These are phyloP conservation scores for Phoronis australis DNA, from an alignment of 2,888 invertebrate genomes.

Conservation along the genomic window DNA sequence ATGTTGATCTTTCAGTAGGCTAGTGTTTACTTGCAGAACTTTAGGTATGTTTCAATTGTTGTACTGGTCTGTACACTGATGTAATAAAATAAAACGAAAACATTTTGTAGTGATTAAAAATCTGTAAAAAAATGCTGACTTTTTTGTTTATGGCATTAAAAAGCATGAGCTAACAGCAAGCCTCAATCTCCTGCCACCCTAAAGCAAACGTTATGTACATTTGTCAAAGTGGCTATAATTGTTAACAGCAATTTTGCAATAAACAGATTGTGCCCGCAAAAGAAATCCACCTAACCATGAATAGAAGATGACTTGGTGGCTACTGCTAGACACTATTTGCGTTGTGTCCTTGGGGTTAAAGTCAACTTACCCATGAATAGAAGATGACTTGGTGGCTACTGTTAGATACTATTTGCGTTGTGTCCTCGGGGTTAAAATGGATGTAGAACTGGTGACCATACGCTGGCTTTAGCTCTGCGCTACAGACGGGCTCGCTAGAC, in stretches of 20 bases:
- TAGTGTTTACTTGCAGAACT: too few relatives aligned
- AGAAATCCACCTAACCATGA: constrained; percentile 43
- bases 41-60: too few relatives aligned
- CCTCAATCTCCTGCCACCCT: too few relatives aligned
- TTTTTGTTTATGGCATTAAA: not conserved
- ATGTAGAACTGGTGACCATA: constrained; percentile 46
- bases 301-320: constrained; percentile 50
- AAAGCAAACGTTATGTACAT: too few relatives aligned
- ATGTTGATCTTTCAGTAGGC: too few relatives aligned
- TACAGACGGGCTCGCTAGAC: constrained; percentile 49
- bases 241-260: too few relatives aligned
- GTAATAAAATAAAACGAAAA: too few relatives aligned
- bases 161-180: not conserved
- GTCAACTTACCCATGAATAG: constrained; percentile 44
- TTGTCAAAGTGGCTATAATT: too few relatives aligned
- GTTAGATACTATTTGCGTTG: constrained; percentile 48
- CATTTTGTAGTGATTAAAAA: not conserved
- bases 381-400: constrained; percentile 51
- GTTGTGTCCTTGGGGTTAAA: too few relatives aligned
- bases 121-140: not conserved
- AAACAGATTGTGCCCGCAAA: too few relatives aligned
- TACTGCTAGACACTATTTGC: constrained; percentile 50
- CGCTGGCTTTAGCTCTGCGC: constrained; percentile 36
- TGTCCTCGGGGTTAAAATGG: constrained; percentile 47
- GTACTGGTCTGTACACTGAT: too few relatives aligned